Base-by-base conservation (phyloP, 1,140 invertebrate species). In the Hirudo medicinalis region DNA sequence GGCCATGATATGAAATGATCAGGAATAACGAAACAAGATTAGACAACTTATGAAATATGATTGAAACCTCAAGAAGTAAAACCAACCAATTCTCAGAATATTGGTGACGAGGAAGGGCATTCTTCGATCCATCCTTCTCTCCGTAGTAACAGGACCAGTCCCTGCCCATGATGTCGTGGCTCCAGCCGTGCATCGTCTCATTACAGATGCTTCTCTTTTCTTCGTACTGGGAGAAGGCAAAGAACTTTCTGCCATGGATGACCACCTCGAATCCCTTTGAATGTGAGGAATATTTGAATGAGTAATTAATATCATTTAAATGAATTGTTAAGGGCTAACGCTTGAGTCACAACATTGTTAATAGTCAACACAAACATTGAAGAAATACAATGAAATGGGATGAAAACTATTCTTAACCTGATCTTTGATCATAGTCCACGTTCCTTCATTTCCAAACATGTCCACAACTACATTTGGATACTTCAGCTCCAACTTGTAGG, bases 351-450 rank as follows among this genome's bases (percentile, higher is more conserved):
- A n/a, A n/a, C n/a, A n/a, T n/a, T n/a, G n/a, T n/a, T n/a, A n/a
- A n/a, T n/a, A n/a, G n/a, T n/a, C n/a, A n/a, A n/a, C n/a, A n/a
- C n/a, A n/a, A n/a, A n/a, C n/a, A n/a, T n/a, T n/a, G n/a, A 57
- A 57, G 9, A 57, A 57, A 9, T 57, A 3, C 9, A 57, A 57
- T 3, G 25, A 25, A 57, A 57, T 57, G 20, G 9, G 5, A n/a
- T 25, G 25, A n/a, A 49, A 49, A 15, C 0, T 49, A 49, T 49
- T 49, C 1, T 49, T 13, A 11, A 82, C 83, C 75, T 84, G 80
- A 74, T 86, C 85, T 74, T 85, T 85, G 54, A 86, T 83, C 63
- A 86, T 76, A n/a, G 84, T 86, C 85, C 85, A 86, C 71, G 80
- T 81, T 29, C 83, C 85, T 71, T 77, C 76, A 74, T 85, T 84